phyloP scores from a whole-genome alignment of 1,140 invertebrate genomes.

The Drosophila rhopaloa region DNA sequence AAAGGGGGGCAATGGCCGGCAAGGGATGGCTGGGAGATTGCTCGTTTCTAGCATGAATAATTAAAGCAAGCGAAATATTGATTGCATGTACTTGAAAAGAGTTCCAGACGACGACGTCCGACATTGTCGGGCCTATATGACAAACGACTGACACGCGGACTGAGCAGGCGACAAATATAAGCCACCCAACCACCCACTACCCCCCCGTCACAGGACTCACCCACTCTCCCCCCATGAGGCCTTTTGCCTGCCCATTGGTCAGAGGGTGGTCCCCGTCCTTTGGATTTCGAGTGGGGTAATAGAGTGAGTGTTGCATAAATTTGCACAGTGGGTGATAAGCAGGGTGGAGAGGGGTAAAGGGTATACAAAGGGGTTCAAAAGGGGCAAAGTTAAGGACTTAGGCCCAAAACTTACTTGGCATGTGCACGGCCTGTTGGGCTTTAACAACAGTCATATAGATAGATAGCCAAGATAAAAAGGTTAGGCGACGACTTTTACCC shows the following conservation, averaged over 20 bases:
- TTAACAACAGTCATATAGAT: slow-evolving; percentile 60
- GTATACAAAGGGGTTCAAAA: slow-evolving; percentile 3
- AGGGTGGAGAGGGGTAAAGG: background rate
- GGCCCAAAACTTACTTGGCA: slow-evolving; percentile 37
- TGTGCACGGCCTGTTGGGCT: slow-evolving; percentile 60
- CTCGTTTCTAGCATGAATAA: slow-evolving; percentile 51
- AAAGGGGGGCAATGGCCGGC: background rate
- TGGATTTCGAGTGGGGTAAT: slow-evolving; percentile 1
- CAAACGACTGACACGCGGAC: slow-evolving; percentile 78
- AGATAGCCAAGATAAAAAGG: slow-evolving; percentile 67
- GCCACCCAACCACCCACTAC: background rate
- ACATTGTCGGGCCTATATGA: slow-evolving; percentile 54
- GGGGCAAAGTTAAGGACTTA: slow-evolving; percentile 11
- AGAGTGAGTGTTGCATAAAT: slow-evolving; percentile 52
- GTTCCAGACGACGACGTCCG: slow-evolving; percentile 37
- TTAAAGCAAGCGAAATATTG: slow-evolving; percentile 68
- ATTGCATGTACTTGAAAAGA: slow-evolving; percentile 66
- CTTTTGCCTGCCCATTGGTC: slow-evolving; percentile 71
- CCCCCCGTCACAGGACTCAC: background rate
- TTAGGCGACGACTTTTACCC: slow-evolving; percentile 35
- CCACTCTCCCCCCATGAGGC: background rate
- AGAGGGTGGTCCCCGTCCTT: slow-evolving; percentile 21
- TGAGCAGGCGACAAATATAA: slow-evolving; percentile 78
- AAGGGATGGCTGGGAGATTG: slow-evolving; percentile 3
- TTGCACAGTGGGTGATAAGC: slow-evolving; percentile 7